These are phyloP conservation scores for Heliothis virescens DNA, from an alignment of 1,140 invertebrate genomes.

Conservation along the genomic window DNA sequence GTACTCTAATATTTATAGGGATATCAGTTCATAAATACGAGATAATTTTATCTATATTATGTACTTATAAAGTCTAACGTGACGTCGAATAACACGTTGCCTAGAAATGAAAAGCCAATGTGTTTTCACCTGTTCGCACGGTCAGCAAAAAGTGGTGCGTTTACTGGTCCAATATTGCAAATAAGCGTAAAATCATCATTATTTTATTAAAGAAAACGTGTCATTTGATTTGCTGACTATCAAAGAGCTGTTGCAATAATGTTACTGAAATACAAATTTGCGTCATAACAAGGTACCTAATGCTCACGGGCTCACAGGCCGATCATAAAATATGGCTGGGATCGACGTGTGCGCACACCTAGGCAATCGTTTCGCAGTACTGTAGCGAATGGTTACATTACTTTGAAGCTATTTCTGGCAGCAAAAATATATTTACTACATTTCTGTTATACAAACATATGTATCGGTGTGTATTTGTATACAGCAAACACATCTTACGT, in stretches of 20 bases:
- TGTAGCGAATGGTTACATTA: constrained; percentile 10
- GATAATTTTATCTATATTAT: constrained; percentile 12
- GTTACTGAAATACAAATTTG: constrained; percentile 33
- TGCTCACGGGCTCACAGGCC: background rate
- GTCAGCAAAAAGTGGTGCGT: background rate
- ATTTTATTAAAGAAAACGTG: background rate
- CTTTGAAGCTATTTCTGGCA: constrained; percentile 38
- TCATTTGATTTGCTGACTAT: constrained; percentile 31
- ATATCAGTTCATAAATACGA: constrained; percentile 23
- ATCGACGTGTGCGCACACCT: constrained; percentile 29
- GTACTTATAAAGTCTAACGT: background rate
- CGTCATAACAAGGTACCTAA: constrained; percentile 40
- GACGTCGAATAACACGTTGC: background rate
- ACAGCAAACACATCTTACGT: constrained; percentile 14
- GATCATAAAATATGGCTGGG: constrained; percentile 20
- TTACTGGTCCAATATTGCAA: background rate
- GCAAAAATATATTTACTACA: constrained; percentile 34
- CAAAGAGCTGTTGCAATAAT: constrained; percentile 10
- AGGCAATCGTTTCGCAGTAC: constrained; percentile 2
- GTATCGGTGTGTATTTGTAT: constrained; percentile 29
- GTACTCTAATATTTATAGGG: constrained; percentile 4
- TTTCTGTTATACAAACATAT: background rate
- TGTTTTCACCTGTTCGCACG: constrained; percentile 6
- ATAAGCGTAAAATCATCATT: constrained; percentile 3
- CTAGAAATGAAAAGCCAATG: background rate